Percentiles rank a stretch among this genome's conserved stretches.
phyloP scores from a whole-genome alignment of 2,113 vertebrate species.

The Saguinus imperator region DNA sequence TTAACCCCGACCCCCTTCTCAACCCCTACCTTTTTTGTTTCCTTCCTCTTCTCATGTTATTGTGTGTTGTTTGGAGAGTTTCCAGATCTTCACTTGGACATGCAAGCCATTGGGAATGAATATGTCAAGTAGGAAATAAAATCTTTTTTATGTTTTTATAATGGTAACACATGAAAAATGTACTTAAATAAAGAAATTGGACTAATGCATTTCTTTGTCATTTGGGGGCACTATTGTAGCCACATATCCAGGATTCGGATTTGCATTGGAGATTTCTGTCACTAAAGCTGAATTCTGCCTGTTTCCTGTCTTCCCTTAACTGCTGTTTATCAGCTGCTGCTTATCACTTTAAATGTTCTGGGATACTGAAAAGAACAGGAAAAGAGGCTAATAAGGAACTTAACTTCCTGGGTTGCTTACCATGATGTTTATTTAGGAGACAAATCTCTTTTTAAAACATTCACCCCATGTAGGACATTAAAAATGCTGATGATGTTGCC shows the following conservation, averaged over 20 bases:
- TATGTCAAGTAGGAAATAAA: background rate
- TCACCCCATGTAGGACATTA: constrained; percentile 30
- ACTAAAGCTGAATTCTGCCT: constrained; percentile 6
- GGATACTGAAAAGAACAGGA: constrained; percentile 36
- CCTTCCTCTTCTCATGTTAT: background rate
- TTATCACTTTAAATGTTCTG: constrained; percentile 70
- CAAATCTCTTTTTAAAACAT: constrained; percentile 61
- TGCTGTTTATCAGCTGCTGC: constrained; percentile 51
- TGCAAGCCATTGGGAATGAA: background rate
- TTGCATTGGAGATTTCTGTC: constrained; percentile 56
- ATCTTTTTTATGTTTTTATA: background rate
- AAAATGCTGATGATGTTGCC: constrained; percentile 36
- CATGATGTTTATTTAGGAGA: constrained; percentile 59
- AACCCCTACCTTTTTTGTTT: background rate
- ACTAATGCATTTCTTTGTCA: constrained; percentile 23
- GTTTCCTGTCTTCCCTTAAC: background rate
- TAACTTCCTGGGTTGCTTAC: constrained; percentile 59
- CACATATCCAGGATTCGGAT: constrained; percentile 35
- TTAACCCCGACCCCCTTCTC: background rate
- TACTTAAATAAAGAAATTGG: background rate
- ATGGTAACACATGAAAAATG: background rate
- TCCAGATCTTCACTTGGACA: background rate
- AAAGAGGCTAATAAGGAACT: constrained; percentile 59
- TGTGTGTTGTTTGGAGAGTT: background rate
- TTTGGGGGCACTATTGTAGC: constrained; percentile 44